A percentile compares a stretch with the other conserved stretches of the same genome.
phyloP scores from a whole-genome alignment of 2,888 invertebrate species.

The Iselma pallidipennis region DNA sequence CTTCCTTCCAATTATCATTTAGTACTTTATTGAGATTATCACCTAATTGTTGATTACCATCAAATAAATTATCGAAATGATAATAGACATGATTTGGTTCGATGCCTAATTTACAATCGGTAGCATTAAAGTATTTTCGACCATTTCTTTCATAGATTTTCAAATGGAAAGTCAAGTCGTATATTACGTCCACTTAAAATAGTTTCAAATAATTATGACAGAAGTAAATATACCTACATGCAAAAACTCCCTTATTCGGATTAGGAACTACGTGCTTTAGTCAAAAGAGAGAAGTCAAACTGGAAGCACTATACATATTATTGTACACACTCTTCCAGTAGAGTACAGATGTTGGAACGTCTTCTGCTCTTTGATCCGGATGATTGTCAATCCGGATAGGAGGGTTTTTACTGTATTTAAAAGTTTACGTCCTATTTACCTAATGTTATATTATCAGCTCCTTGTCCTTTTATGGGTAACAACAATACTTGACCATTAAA shows the following conservation, averaged over 20 bases:
- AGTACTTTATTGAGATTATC: slow-evolving; percentile 27
- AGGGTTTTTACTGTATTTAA: background rate
- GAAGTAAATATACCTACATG: too few relatives aligned
- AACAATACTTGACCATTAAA: slow-evolving; percentile 19
- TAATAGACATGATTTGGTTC: slow-evolving; percentile 7
- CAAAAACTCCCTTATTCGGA: too few relatives aligned
- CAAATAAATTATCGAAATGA: slow-evolving; percentile 21
- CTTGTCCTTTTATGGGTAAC: slow-evolving; percentile 16
- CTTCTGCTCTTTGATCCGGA: too few relatives aligned
- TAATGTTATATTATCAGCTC: slow-evolving; percentile 6
- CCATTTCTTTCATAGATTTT: slow-evolving; percentile 17
- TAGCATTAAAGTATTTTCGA: slow-evolving; percentile 9
- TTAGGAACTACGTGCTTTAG: too few relatives aligned
- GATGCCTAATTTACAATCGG: background rate
- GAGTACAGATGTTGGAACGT: too few relatives aligned
- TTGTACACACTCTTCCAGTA: too few relatives aligned
- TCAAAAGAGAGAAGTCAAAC: too few relatives aligned
- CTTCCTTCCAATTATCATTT: slow-evolving; percentile 36
- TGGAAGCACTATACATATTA: too few relatives aligned
- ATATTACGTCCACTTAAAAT: slow-evolving; percentile 6
- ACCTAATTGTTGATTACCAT: slow-evolving; percentile 17
- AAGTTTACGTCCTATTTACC: background rate
- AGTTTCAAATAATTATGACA: too few relatives aligned
- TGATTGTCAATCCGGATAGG: too few relatives aligned
- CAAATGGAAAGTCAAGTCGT: slow-evolving; percentile 3